phyloP scores from a whole-genome alignment of 2,113 vertebrate genomes.

The Merops nubicus region DNA sequence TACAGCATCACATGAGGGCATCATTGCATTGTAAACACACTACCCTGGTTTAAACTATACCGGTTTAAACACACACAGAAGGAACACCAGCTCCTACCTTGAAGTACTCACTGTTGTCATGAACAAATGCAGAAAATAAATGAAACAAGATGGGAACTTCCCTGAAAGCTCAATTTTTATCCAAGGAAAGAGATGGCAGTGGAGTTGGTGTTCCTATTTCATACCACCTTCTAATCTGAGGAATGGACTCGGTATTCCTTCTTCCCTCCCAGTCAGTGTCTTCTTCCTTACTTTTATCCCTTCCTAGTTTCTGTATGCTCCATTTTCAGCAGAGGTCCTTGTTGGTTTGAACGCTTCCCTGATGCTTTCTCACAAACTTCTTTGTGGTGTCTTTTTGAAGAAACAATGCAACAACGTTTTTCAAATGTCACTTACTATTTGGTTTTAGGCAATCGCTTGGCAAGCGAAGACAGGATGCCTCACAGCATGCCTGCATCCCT shows the following conservation, averaged over 20 bases:
- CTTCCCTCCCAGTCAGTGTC: background rate
- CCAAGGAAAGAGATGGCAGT: background rate
- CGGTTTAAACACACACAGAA: background rate
- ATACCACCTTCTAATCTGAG: background rate
- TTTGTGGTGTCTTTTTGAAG: background rate
- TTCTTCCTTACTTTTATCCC: background rate
- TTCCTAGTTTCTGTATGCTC: background rate
- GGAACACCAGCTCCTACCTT: background rate
- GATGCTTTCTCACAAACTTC: background rate
- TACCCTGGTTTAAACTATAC: background rate
- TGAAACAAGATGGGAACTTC: background rate
- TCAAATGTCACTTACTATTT: background rate
- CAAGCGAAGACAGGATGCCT: background rate
- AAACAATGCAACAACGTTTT: background rate
- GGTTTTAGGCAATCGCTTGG: background rate
- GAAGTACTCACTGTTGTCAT: background rate
- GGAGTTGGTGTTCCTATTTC: background rate
- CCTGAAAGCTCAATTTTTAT: background rate
- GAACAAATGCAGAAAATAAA: background rate
- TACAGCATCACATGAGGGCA: conserved; percentile 14
- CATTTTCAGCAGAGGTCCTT: background rate
- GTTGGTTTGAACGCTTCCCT: background rate
- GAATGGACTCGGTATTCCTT: background rate
- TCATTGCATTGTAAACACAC: background rate
- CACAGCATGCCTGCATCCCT: background rate